Conservation (phyloP, 2,113 vertebrate species). For the Hemiprocne comata region DNA sequence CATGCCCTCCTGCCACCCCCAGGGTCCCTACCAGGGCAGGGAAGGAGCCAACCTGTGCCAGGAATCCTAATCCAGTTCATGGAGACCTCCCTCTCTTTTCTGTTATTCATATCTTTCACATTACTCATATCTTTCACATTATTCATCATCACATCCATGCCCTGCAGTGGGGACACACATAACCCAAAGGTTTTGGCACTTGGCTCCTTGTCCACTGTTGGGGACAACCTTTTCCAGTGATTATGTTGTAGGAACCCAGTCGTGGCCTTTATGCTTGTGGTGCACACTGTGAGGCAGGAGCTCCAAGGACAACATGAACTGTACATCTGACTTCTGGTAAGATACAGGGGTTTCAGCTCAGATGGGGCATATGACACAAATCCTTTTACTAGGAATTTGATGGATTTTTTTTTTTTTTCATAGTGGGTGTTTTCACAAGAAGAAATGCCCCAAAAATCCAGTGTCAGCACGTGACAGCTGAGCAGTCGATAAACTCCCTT, state of each 20-base stretch:
- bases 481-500: background rate
- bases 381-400: background rate
- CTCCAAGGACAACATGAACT: rapidly evolving
- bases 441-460: background rate
- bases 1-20: background rate
- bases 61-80: background rate
- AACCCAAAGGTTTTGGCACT: background rate
- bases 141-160: background rate
- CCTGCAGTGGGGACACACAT: background rate
- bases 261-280: background rate
- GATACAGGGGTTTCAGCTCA: background rate
- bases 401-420: background rate
- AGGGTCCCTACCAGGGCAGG: background rate
- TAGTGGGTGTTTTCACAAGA: background rate
- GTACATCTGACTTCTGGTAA: background rate
- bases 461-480: rapidly evolving
- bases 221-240: background rate
- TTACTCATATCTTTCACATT: background rate
- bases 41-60: background rate
- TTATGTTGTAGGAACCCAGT: rapidly evolving
- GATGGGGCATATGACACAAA: background rate
- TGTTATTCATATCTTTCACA: rapidly evolving
- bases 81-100: background rate
- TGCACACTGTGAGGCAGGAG: background rate
- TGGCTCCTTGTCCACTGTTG: background rate